These are phyloP conservation scores for Koerneria pararmatus DNA, from an alignment of 2,888 invertebrate species.

Conservation along the genomic window DNA sequence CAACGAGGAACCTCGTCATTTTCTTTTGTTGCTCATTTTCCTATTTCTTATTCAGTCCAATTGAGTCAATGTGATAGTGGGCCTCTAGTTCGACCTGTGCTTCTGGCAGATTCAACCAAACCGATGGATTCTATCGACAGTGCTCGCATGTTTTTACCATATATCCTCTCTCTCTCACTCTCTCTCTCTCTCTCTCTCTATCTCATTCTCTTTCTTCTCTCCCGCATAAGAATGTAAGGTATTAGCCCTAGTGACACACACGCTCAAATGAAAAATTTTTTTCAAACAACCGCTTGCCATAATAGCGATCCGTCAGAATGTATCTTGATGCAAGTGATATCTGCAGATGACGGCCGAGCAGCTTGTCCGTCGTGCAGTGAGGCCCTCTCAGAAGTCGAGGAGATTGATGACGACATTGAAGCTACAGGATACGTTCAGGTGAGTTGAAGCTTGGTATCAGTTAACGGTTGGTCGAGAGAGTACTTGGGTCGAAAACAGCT, in stretches of 20 bases:
- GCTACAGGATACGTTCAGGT: conserved; percentile 63
- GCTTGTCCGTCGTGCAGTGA: conserved; percentile 77
- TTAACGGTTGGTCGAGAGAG: no score
- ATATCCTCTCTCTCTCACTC: not conserved
- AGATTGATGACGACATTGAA: conserved; percentile 81
- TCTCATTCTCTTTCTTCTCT: no score
- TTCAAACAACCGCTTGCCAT: not conserved
- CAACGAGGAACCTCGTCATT: conserved; percentile 88
- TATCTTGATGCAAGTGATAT: not conserved
- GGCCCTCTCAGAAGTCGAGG: conserved; percentile 81
- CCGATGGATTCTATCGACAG: no score
- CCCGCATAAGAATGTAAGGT: no score
- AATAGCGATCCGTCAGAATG: not conserved
- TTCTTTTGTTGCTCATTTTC: conserved; percentile 77
- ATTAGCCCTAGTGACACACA: no score
- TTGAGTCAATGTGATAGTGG: no score
- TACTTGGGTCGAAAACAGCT: no score
- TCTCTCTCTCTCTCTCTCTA: not conserved
- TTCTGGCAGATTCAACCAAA: no score
- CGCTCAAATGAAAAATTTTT: not conserved
- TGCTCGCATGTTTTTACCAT: not conserved
- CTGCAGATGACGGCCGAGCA: conserved; percentile 67
- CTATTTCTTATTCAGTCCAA: not conserved
- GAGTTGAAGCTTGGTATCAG: no score
- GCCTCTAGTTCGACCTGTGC: no score